These are phyloP conservation scores for Drosophila ohnishii DNA, from an alignment of 1,140 invertebrate species.

Conservation along the genomic window DNA sequence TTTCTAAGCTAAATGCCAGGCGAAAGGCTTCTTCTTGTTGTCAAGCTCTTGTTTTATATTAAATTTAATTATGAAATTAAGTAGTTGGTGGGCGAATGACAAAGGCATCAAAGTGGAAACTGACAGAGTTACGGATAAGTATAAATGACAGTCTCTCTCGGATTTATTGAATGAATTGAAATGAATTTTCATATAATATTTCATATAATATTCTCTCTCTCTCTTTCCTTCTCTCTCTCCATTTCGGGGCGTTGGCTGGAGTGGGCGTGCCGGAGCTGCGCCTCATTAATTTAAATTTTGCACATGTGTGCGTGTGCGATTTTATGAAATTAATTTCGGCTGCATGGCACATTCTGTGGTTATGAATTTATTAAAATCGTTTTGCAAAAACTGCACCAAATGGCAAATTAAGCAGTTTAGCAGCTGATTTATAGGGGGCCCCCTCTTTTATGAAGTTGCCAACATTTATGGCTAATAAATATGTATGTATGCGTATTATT, in stretches of 20 bases:
- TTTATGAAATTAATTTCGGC: slow-evolving; percentile 48
- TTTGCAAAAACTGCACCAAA: slow-evolving; percentile 46
- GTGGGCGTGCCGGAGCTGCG: slow-evolving; percentile 17
- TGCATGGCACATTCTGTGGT: slow-evolving; percentile 47
- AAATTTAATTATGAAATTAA: not conserved
- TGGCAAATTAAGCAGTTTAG: slow-evolving; percentile 52
- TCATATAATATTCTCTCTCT: not conserved
- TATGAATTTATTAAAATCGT: slow-evolving; percentile 51
- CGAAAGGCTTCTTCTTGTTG: not conserved
- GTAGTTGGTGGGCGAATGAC: not conserved
- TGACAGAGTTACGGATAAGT: not conserved
- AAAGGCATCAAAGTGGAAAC: not conserved
- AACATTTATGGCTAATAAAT: slow-evolving; percentile 52
- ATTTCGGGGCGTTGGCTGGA: not conserved
- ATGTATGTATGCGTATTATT: slow-evolving; percentile 9
- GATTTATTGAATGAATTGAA: slow-evolving; percentile 1
- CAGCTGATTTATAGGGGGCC: slow-evolving; percentile 31
- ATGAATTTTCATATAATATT: slow-evolving; percentile 16
- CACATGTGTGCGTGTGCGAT: slow-evolving; percentile 11
- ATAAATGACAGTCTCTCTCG: not conserved
- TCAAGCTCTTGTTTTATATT: not conserved
- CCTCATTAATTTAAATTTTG: slow-evolving; percentile 47
- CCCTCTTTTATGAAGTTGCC: slow-evolving; percentile 35
- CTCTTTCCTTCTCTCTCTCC: not conserved
- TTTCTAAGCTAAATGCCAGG: not conserved